phyloP scores from a whole-genome alignment of 1,140 invertebrate species.

The Eueides isabella region DNA sequence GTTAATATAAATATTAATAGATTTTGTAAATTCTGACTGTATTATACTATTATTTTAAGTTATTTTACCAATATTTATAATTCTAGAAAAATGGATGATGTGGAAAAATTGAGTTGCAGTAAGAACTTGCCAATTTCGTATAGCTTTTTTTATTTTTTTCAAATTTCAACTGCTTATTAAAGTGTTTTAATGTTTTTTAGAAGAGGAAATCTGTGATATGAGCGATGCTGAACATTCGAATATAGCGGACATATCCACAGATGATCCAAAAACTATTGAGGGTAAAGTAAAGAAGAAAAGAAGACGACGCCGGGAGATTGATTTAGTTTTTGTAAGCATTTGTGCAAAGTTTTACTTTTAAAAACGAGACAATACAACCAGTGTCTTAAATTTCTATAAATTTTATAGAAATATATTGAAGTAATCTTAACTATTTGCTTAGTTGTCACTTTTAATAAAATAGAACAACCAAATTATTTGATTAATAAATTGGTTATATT shows the following conservation, averaged over 20 bases:
- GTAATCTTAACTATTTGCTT: not conserved
- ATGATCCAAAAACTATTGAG: constrained; percentile 65
- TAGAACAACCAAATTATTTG: constrained; percentile 7
- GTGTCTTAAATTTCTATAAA: constrained; percentile 1
- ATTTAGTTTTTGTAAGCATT: constrained; percentile 51
- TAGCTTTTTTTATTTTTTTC: not conserved
- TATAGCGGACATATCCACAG: constrained; percentile 38
- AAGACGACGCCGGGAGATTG: constrained; percentile 73
- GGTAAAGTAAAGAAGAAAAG: constrained; percentile 69
- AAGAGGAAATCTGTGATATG: constrained; percentile 65
- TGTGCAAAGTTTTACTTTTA: not conserved
- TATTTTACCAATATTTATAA: not conserved
- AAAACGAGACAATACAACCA: constrained; percentile 14
- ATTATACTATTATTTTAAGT: not conserved
- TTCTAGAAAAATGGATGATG: constrained; percentile 58
- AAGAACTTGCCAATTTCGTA: constrained; percentile 40
- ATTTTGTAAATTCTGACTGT: not conserved
- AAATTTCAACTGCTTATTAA: not conserved
- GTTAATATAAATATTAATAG: not conserved
- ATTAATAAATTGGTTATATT: constrained; percentile 11
- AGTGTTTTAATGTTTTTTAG: constrained; percentile 48
- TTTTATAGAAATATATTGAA: not conserved
- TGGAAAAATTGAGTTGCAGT: constrained; percentile 76
- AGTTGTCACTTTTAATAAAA: not conserved
- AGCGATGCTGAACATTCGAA: constrained; percentile 72